Conservation (phyloP, 1,140 invertebrate genomes). For the Drosophila pseudoobscura region DNA sequence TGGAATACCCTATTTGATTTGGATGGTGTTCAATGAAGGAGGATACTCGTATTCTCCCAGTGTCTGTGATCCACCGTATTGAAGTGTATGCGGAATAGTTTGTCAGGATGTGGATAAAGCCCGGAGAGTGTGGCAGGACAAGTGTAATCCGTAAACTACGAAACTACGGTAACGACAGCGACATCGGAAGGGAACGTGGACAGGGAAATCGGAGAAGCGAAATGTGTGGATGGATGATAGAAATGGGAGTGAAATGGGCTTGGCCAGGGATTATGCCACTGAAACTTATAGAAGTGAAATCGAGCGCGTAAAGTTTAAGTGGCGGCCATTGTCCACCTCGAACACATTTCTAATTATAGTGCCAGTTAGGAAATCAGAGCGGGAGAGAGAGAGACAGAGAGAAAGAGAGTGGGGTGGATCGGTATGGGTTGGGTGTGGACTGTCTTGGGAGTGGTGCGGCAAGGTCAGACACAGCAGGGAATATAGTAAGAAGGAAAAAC, state of each 20-base stretch:
- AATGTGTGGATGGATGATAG: neutral
- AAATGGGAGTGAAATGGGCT: neutral
- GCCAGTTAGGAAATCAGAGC: neutral
- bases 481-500: conserved; percentile 20
- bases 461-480: conserved; percentile 50
- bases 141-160: conserved; percentile 67
- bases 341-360: conserved; percentile 63
- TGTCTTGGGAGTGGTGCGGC: conserved; percentile 8
- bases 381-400: no score
- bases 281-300: conserved; percentile 71
- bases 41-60: no score
- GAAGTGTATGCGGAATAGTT: conserved; percentile 1
- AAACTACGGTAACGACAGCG: conserved; percentile 34
- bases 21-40: conserved; percentile 12
- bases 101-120: neutral
- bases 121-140: conserved; percentile 18
- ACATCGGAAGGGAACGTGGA: conserved; percentile 27
- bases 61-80: conserved; percentile 4
- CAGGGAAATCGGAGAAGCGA: conserved; percentile 6
- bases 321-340: conserved; percentile 50
- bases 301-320: conserved; percentile 72
- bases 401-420: neutral
- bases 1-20: conserved; percentile 16
- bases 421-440: neutral
- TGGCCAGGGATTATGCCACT: conserved; percentile 55